Conservation (phyloP, 2,113 vertebrate species). For the Ciconia maguari region DNA sequence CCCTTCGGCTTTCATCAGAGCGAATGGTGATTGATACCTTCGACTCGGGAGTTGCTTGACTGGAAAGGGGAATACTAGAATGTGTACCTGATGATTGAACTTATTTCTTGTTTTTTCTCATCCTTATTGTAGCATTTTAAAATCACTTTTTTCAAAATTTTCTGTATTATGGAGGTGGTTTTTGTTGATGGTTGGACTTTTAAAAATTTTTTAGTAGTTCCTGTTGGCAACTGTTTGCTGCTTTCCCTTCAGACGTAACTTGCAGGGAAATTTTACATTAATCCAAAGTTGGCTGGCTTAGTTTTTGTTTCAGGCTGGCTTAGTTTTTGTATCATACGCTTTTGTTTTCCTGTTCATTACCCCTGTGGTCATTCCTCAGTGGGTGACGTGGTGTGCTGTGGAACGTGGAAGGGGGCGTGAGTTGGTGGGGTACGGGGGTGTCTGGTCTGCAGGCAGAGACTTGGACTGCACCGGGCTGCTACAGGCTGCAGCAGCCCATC, state of each 20-base stretch:
- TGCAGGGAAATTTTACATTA: not conserved
- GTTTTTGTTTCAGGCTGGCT: not conserved
- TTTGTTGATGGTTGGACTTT: not conserved
- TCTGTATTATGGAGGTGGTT: not conserved
- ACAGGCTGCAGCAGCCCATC: not conserved
- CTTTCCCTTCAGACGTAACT: not conserved
- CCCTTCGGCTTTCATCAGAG: not conserved
- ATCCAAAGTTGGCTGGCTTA: not conserved
- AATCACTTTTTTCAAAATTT: not conserved
- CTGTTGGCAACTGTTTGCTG: not conserved
- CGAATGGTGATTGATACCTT: not conserved
- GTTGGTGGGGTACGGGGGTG: not conserved
- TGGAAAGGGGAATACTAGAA: not conserved
- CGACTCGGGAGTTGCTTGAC: fast-evolving
- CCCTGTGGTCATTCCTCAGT: not conserved
- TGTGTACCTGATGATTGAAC: not conserved
- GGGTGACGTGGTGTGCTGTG: not conserved
- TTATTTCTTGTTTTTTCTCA: not conserved
- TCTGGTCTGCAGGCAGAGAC: not conserved
- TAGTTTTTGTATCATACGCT: not conserved
- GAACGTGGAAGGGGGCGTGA: not conserved
- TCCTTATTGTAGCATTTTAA: not conserved
- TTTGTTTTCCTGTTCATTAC: not conserved
- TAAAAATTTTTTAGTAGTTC: not conserved
- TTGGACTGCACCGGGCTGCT: not conserved